These are phyloP conservation scores for Pelobates fuscus DNA, from an alignment of 2,113 vertebrate genomes.

Conservation along the genomic window DNA sequence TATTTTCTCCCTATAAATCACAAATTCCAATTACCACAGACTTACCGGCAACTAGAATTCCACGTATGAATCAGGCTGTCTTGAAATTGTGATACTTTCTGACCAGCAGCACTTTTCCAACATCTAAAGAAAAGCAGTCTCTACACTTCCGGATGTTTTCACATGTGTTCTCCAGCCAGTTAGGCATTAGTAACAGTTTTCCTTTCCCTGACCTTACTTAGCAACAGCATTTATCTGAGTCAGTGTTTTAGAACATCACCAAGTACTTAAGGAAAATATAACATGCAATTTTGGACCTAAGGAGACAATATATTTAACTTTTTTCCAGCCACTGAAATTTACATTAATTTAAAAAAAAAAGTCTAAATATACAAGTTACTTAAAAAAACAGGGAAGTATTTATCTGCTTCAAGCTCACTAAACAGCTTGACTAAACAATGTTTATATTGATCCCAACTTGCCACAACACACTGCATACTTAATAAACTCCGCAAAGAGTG, in stretches of 20 bases:
- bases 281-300: not conserved
- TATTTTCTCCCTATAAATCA: not conserved
- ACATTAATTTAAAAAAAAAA: too few species aligned
- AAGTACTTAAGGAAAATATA: conserved; percentile 9
- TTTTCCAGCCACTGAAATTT: too few species aligned
- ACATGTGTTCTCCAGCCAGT: conserved; percentile 37
- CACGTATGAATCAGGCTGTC: conserved; percentile 10
- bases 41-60: not conserved
- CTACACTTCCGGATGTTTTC: conserved; percentile 29
- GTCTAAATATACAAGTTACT: too few species aligned
- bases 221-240: conserved; percentile 35
- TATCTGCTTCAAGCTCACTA: too few species aligned
- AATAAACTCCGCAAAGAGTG: too few species aligned
- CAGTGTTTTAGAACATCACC: conserved; percentile 22
- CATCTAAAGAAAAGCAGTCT: conserved; percentile 26
- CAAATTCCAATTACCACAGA: not conserved
- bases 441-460: too few species aligned
- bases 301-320: too few species aligned
- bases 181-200: conserved; percentile 4
- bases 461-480: too few species aligned
- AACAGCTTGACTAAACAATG: too few species aligned
- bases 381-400: too few species aligned
- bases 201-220: conserved; percentile 21
- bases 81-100: conserved; percentile 14
- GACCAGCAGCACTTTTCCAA: conserved; percentile 27